These are phyloP conservation scores for Drosophila malerkotliana DNA, from an alignment of 1,140 invertebrate species.

Conservation along the genomic window DNA sequence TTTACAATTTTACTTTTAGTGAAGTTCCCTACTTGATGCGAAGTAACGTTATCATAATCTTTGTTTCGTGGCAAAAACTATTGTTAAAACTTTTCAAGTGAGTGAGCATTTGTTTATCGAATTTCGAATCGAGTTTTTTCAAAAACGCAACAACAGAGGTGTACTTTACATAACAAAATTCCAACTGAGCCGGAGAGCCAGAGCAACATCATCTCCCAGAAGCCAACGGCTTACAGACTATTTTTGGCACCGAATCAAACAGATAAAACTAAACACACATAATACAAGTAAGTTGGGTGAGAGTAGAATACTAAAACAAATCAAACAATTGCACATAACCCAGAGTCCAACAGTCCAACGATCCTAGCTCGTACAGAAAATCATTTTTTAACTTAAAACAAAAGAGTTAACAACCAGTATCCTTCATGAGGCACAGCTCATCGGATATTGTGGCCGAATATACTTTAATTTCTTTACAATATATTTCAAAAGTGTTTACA, in stretches of 20 bases:
- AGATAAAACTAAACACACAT: conserved; percentile 35
- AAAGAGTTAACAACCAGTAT: too few species aligned
- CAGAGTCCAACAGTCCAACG: conserved; percentile 31
- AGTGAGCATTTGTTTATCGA: conserved; percentile 71
- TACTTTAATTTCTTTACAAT: neutral
- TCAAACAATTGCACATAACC: conserved; percentile 57
- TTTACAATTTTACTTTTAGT: conserved; percentile 64
- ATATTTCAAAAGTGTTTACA: too few species aligned
- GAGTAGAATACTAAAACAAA: conserved; percentile 18
- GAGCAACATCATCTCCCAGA: conserved; percentile 35
- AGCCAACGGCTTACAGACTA: conserved; percentile 69
- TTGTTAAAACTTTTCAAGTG: conserved; percentile 83
- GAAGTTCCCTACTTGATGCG: conserved; percentile 74
- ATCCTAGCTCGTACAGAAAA: neutral
- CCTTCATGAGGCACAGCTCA: too few species aligned
- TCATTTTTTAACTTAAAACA: too few species aligned
- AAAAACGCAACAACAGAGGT: conserved; percentile 64
- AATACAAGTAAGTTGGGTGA: conserved; percentile 27
- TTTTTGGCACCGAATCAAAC: conserved; percentile 79
- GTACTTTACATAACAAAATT: conserved; percentile 75
- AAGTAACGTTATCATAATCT: conserved; percentile 47
- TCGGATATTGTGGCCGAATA: too few species aligned
- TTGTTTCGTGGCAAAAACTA: conserved; percentile 53
- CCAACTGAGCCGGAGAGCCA: conserved; percentile 33
- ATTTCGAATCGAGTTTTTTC: conserved; percentile 18